Base-by-base conservation (phyloP, 2,113 vertebrate species). In the Myotis brandtii region DNA sequence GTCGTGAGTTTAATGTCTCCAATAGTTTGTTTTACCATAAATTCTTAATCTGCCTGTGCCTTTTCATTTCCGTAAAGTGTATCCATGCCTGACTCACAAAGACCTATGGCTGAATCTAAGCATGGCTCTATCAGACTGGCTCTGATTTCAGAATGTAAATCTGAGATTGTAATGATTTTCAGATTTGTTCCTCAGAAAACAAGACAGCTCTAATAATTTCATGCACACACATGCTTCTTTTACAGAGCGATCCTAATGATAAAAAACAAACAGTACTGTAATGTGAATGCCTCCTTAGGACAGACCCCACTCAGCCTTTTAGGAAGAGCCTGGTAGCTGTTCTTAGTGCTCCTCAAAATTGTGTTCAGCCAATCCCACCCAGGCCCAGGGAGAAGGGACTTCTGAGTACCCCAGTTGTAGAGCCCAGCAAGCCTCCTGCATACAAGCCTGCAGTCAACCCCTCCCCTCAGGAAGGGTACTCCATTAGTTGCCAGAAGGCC, bases 71-170 rank as follows among this genome's bases (percentile, higher is more conserved):
- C 2, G 23, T 52, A 34, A 73, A 54, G 23, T 54, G 32, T 32
- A 66, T 67, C 73, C 66, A 37, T n/a, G 70, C 20, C 34, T 56
- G 11, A 62, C 37, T 69, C 37, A 25, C 54, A 62, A 79, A 88
- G 64, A 76, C 25, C 20, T 37, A 37, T 43, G 13, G 37, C 23
- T 27, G 27, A 34, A 76, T 37, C 70, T 97, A 91, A 93, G 89
- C 30, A 79, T 89, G 95, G 92, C 62, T 82, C 56, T n/a, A 1
- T 62, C 66, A 54, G 79, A 32, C 16, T 52, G 40, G 30, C 50
- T 69, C 0, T 2, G 91, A 91, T 96, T 97, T 97, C 97, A 77
- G 59, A 82, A 82, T 50, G 50, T 30, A 76, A 77, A 87, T 64
- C 37, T 89, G 76, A 69, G 54, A 43, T 86, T 67, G 18, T 14